Evolutionary conservation across 1,140 invertebrate species (phyloP).

Genomic region (Branchinecta lynchi): DNA sequence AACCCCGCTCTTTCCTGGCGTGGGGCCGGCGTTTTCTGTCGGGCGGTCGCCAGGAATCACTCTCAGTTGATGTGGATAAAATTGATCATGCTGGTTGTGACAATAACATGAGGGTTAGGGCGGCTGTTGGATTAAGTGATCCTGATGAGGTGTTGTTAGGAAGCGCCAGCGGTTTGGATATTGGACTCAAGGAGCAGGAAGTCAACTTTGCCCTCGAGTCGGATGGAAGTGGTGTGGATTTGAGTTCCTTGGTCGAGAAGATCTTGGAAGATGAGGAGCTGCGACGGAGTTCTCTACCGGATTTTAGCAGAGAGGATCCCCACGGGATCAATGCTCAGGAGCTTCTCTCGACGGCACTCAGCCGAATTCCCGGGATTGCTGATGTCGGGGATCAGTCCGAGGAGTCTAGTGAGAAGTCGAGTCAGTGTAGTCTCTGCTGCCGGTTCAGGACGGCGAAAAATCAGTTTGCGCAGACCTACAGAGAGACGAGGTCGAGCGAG

Average conservation of each 20-base stretch:
- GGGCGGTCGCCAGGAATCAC: not conserved
- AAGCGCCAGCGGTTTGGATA: not conserved
- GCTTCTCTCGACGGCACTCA: not conserved
- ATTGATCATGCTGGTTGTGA: not conserved
- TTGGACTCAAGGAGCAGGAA: not conserved
- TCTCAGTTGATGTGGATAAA: not conserved
- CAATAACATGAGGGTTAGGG: not conserved
- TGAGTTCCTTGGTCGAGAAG: not conserved
- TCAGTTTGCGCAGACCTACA: not conserved
- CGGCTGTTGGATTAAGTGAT: not conserved
- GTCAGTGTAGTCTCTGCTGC: not conserved
- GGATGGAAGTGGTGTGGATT: not conserved
- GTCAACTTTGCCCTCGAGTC: not conserved
- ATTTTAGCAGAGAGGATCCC: not conserved
- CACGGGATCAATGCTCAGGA: not conserved
- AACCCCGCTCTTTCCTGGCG: not conserved
- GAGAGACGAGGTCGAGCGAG: not conserved
- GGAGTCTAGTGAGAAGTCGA: not conserved
- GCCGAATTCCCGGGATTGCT: not conserved
- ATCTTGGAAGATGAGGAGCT: not conserved
- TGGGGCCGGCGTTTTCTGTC: not conserved
- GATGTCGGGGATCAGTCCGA: not conserved
- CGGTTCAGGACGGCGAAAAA: not conserved
- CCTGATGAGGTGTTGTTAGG: not conserved
- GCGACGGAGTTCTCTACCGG: not conserved